Conservation (phyloP, 64 coral and sea anemone species). For the Dendrophyllia cribrosa region DNA sequence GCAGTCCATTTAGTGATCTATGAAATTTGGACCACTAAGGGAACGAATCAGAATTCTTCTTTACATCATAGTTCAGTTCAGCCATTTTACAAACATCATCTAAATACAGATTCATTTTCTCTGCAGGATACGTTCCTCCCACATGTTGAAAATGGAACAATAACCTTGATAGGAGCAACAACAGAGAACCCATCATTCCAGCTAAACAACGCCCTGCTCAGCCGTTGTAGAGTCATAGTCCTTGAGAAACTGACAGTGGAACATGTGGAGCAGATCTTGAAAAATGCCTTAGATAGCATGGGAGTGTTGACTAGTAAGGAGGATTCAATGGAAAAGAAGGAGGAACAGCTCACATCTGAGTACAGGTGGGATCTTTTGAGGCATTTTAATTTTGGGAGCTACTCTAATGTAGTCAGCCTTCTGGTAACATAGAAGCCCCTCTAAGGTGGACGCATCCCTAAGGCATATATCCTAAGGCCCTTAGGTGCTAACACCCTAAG, state of each 20-base stretch:
- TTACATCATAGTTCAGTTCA: too few species aligned
- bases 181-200: conserved; percentile 99
- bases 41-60: too few species aligned
- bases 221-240: conserved; percentile 94
- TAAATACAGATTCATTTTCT: background rate
- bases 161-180: conserved; percentile 97
- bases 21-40: too few species aligned
- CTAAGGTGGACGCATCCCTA: too few species aligned
- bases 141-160: conserved; percentile 99
- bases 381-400: background rate
- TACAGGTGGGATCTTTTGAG: background rate
- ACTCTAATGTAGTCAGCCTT: too few species aligned
- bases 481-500: too few species aligned
- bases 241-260: conserved; percentile 85
- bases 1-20: too few species aligned
- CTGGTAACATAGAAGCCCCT: too few species aligned
- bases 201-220: conserved; percentile 93
- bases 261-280: conserved; percentile 76
- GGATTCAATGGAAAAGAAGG: background rate
- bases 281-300: conserved; percentile 60
- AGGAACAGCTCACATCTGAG: conserved; percentile 1
- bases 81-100: background rate
- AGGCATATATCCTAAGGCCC: too few species aligned
- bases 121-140: conserved; percentile 96
- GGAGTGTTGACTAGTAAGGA: conserved; percentile 27